Base-by-base conservation (phyloP, 2,797 vertebrate genomes). In the Dryobates pubescens region DNA sequence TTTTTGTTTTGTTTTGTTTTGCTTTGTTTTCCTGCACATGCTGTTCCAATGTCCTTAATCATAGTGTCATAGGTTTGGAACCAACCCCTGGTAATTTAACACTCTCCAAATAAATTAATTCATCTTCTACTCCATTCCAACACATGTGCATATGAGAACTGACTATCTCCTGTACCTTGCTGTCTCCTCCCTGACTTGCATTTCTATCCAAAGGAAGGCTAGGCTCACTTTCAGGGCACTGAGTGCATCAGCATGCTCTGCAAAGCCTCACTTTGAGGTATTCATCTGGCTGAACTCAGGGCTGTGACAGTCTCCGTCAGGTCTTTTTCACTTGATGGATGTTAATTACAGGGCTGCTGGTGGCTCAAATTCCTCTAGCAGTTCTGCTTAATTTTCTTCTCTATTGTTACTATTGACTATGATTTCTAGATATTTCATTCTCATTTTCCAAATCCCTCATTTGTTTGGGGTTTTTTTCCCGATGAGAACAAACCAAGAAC, bases 191-290 rank as follows among this genome's bases (percentile, higher is more conserved):
- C 3, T 85, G 58, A 71, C 51, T 26, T 65, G 47, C 8, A 12
- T 49, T 23, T 49, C 27, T 84, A 4, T 34, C 32, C 32, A 43
- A 30, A 79, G 75, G 36, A 77, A 29, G 47, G 10, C 41, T 71
- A 75, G 63, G 10, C 24, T 61, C 3, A 0, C 32, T 82, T 10
- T 63, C 20, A 70, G 62, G 72, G 47, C 32, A 38, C 23, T 3
- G 19, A 70, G 6, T 59, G 3, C 34, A 49, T 36, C 63, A 67
- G 13, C 17, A 71, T 0, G 1, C 53, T 23, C 62, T 56, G 27
- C 11, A 61, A 3, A 36, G 23, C 86, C 49, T 78, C 0, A 0
- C 23, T 74, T 57, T 0, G 0, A 71, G 41, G 62, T 18, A 4
- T 47, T 73, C 36, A 36, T 36, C 72, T 92, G 79, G 16, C 38